Evolutionary conservation across 2,113 vertebrate genomes (phyloP).

Genomic region (Siphamia tubifer): DNA sequence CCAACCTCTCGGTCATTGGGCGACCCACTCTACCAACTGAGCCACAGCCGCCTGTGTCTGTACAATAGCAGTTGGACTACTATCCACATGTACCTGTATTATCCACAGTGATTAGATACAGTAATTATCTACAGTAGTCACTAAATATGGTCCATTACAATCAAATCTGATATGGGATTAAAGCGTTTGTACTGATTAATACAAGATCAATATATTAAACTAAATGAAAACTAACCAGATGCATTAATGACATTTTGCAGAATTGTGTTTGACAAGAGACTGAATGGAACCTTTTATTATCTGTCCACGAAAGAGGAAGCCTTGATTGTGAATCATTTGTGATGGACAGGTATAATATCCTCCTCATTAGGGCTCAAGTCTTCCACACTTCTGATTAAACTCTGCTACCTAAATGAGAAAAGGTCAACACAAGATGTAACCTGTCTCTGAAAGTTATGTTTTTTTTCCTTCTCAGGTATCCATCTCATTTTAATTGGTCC

Average conservation of each 20-base stretch:
- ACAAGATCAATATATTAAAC: no score
- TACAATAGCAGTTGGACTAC: no score
- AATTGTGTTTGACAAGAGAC: background rate
- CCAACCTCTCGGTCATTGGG: no score
- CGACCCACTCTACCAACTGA: no score
- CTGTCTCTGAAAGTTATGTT: background rate
- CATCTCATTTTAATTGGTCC: constrained; percentile 46
- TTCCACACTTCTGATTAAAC: constrained; percentile 12
- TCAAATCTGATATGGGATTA: no score
- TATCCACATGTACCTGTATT: no score
- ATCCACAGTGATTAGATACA: no score
- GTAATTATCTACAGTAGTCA: no score
- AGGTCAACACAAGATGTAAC: constrained; percentile 35
- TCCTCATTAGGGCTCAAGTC: constrained; percentile 3
- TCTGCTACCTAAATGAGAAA: constrained; percentile 3
- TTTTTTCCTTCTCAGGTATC: background rate
- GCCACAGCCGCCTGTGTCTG: no score
- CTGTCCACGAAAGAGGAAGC: background rate
- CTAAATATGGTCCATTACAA: no score
- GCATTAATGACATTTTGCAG: background rate
- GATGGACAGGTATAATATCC: constrained; percentile 12
- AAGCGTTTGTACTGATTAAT: no score
- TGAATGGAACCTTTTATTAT: background rate
- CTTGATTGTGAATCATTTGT: background rate
- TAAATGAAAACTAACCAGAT: no score